A percentile compares a stretch with the other conserved stretches of the same genome.
Conservation (phyloP, 1,140 invertebrate species). For the Lamellibrachia luymesi region DNA sequence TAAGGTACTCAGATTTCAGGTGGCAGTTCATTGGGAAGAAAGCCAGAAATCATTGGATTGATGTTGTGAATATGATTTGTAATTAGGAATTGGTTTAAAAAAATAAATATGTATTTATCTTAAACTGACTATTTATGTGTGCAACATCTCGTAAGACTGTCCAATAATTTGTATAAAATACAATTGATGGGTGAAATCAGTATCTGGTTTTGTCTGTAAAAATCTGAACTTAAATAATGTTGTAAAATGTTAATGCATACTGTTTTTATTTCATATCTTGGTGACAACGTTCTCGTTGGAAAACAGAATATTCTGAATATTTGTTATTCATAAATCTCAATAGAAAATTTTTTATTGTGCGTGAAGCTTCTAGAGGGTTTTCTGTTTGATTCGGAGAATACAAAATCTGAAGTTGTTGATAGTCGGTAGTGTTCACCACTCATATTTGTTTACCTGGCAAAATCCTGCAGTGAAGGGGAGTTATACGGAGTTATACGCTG, state of each 20-base stretch:
- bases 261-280: no score
- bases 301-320: no score
- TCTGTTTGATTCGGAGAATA: background rate
- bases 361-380: background rate
- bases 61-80: background rate
- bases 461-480: background rate
- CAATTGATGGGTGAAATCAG: no score
- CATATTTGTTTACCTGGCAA: background rate
- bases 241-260: no score
- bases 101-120: no score
- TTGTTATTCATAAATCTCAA: background rate
- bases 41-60: background rate
- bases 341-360: background rate
- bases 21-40: background rate
- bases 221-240: no score
- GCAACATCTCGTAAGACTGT: no score
- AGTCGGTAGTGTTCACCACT: background rate
- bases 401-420: background rate
- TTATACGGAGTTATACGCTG: background rate
- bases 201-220: no score
- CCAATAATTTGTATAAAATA: no score
- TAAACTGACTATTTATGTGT: no score
- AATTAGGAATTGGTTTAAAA: background rate
- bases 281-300: no score
- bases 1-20: background rate